These are phyloP conservation scores for Callitettix versicolor DNA, from an alignment of 1,140 invertebrate genomes.

Conservation along the genomic window DNA sequence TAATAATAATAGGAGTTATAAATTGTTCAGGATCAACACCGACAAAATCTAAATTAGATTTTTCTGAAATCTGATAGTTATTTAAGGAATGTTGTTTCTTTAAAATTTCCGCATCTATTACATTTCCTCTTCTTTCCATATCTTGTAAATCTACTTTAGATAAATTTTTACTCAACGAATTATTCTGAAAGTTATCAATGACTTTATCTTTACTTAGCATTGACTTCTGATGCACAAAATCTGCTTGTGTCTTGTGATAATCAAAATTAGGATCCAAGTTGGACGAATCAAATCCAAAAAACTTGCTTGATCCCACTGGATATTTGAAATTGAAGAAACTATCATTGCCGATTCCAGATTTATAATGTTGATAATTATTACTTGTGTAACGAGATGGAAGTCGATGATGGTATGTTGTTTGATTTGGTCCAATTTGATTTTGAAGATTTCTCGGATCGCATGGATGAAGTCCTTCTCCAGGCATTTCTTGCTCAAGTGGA, in stretches of 20 bases:
- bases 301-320: background rate
- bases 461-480: background rate
- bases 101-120: too few species aligned
- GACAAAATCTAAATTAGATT: background rate
- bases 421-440: background rate
- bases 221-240: background rate
- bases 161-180: too few species aligned
- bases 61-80: background rate
- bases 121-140: too few species aligned
- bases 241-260: background rate
- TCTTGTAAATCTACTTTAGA: too few species aligned
- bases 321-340: slow-evolving; percentile 5
- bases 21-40: background rate
- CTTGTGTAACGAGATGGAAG: background rate
- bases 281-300: background rate
- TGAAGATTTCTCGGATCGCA: slow-evolving; percentile 8
- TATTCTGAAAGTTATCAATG: too few species aligned
- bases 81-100: too few species aligned
- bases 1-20: background rate
- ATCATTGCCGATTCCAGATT: background rate
- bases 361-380: slow-evolving; percentile 2
- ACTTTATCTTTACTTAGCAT: too few species aligned
- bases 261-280: slow-evolving; percentile 6
- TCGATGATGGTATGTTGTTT: background rate
- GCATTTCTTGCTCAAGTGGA: too few species aligned